Conservation (phyloP, 2,797 vertebrate species). For the Ceyx erithaca region DNA sequence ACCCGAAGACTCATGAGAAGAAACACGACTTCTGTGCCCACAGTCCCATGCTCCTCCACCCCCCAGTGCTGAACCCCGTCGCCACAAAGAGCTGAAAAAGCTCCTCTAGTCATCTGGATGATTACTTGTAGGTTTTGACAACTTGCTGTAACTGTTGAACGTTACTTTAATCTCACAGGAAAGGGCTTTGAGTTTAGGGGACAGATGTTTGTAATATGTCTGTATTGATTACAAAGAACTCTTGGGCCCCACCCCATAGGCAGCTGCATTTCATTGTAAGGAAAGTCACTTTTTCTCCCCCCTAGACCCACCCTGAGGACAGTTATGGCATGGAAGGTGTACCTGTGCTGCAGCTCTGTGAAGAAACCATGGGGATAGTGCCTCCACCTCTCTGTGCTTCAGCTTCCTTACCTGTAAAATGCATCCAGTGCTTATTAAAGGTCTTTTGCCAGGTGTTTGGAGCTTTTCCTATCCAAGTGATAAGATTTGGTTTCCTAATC, state of each 20-base stretch:
- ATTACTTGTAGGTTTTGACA: not conserved
- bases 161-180: not conserved
- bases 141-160: not conserved
- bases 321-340: not conserved
- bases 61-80: not conserved
- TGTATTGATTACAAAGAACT: not conserved
- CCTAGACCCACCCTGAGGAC: not conserved
- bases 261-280: not conserved
- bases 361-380: accelerated
- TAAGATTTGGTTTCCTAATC: not conserved
- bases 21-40: not conserved
- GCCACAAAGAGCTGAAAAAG: not conserved
- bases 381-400: not conserved
- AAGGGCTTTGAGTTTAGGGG: not conserved
- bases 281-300: not conserved
- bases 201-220: not conserved
- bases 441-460: not conserved
- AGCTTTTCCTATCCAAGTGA: not conserved
- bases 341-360: not conserved
- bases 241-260: not conserved
- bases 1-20: not conserved
- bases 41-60: not conserved
- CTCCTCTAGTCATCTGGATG: not conserved
- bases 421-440: not conserved
- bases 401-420: not conserved